Evolutionary conservation across 2,113 vertebrate genomes (phyloP).

Genomic region (Carlito syrichta): DNA sequence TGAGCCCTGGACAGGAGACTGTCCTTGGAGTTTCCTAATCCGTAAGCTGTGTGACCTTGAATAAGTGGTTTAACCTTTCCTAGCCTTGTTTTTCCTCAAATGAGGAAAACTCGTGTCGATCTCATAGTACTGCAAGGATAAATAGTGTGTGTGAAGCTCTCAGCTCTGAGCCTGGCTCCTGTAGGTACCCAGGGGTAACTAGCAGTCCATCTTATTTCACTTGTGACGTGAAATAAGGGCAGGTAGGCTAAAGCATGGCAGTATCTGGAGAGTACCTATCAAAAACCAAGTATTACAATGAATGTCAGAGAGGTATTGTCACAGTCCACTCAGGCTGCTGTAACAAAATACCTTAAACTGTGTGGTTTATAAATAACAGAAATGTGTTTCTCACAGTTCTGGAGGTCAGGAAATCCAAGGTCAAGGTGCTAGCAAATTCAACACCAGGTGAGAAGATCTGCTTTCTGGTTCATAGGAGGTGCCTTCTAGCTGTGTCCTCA

Average conservation of each 20-base stretch:
- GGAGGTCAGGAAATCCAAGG: not conserved
- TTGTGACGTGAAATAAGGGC: not conserved
- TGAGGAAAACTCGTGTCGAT: not conserved
- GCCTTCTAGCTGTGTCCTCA: not conserved
- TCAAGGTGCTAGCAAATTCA: not conserved
- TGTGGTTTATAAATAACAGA: not conserved
- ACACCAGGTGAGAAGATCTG: not conserved
- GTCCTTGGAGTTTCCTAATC: not conserved
- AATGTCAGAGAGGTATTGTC: not conserved
- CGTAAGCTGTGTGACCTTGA: not conserved
- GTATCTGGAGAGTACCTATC: not conserved
- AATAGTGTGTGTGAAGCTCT: not conserved
- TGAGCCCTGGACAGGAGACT: not conserved
- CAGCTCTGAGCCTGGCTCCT: not conserved
- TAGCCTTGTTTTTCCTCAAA: not conserved
- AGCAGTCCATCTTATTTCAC: not conserved
- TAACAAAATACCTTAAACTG: not conserved
- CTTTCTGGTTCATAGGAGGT: not conserved
- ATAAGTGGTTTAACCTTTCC: not conserved
- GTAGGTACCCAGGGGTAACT: not conserved
- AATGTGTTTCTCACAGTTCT: not conserved
- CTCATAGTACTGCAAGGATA: not conserved
- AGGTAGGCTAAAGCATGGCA: not conserved
- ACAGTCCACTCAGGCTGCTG: not conserved
- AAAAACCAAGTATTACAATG: not conserved